Percentiles rank a stretch among this genome's conserved stretches.
Evolutionary conservation across 2,888 invertebrate species (phyloP).

Genomic region (Kuschelorhynchus macadamiae): DNA sequence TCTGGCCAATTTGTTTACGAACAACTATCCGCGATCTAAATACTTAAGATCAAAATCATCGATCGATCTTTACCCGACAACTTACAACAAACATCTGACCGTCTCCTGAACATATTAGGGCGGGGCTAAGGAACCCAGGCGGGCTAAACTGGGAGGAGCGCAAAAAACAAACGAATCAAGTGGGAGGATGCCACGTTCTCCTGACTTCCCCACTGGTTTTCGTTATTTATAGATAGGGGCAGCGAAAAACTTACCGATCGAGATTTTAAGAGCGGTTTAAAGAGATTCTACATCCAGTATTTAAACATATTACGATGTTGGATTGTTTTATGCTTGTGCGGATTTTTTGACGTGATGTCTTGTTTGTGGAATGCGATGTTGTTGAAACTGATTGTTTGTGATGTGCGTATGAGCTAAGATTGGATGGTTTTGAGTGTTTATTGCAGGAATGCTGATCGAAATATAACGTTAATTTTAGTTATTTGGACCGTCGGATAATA

Average conservation of each 20-base stretch:
- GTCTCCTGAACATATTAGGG: slow-evolving; percentile 53
- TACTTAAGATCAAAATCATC: slow-evolving; percentile 38
- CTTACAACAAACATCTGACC: slow-evolving; percentile 46
- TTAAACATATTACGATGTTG: slow-evolving; percentile 48
- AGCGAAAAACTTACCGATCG: slow-evolving; percentile 54
- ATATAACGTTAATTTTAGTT: too few relatives aligned
- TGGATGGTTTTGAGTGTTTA: slow-evolving; percentile 9
- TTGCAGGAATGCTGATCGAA: too few relatives aligned
- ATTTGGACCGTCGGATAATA: too few relatives aligned
- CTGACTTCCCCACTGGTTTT: slow-evolving; percentile 27
- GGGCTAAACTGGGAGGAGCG: slow-evolving; percentile 56
- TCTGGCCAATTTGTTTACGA: slow-evolving; percentile 2
- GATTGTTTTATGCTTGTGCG: slow-evolving; percentile 48
- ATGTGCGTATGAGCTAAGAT: slow-evolving; percentile 38
- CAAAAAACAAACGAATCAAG: slow-evolving; percentile 60
- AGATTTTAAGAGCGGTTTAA: slow-evolving; percentile 52
- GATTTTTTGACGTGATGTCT: slow-evolving; percentile 64
- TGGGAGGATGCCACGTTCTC: slow-evolving; percentile 39
- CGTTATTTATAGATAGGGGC: slow-evolving; percentile 63
- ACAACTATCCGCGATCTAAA: slow-evolving; percentile 20
- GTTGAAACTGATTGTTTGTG: slow-evolving; percentile 47
- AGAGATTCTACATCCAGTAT: slow-evolving; percentile 54
- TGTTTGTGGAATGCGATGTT: slow-evolving; percentile 58
- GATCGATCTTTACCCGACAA: slow-evolving; percentile 44
- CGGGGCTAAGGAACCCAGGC: slow-evolving; percentile 60